Evolutionary conservation across 2,888 invertebrate species (phyloP).

Genomic region (Sinohyriopsis cumingii): DNA sequence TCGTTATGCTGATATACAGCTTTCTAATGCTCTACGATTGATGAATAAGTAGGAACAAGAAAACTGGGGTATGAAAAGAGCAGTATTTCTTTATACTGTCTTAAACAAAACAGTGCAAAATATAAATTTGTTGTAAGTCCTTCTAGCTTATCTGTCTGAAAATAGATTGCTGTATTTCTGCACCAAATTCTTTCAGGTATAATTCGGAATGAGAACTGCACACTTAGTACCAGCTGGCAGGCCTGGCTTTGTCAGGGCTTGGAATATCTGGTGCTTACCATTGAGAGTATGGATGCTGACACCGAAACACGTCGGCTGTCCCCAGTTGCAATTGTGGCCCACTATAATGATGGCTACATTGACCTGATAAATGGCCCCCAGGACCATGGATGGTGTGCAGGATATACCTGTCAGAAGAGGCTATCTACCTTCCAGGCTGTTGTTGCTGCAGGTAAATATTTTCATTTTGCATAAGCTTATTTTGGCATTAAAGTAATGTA

Average conservation of each 20-base stretch:
- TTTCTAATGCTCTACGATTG: too few species aligned
- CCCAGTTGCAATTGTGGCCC: slow-evolving; percentile 54
- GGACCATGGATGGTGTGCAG: slow-evolving; percentile 70
- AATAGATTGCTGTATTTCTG: too few species aligned
- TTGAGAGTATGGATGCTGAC: slow-evolving; percentile 67
- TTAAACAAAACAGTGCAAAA: too few species aligned
- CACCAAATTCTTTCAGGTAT: not conserved
- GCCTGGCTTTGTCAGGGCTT: slow-evolving; percentile 54
- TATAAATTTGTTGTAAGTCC: too few species aligned
- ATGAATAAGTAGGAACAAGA: too few species aligned
- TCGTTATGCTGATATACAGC: too few species aligned
- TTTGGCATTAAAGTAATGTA: too few species aligned
- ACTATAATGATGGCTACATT: slow-evolving; percentile 43
- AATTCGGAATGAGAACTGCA: slow-evolving; percentile 21
- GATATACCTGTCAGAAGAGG: slow-evolving; percentile 67
- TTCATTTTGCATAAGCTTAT: not conserved
- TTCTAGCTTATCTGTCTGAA: too few species aligned
- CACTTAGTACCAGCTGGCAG: slow-evolving; percentile 39
- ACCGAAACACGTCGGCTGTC: slow-evolving; percentile 66
- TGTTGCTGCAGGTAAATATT: slow-evolving; percentile 51
- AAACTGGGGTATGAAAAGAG: too few species aligned
- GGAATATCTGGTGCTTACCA: slow-evolving; percentile 53
- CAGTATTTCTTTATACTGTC: too few species aligned
- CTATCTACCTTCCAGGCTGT: slow-evolving; percentile 63
- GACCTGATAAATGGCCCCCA: slow-evolving; percentile 71